These are phyloP conservation scores for Alectoris magna DNA, from an alignment of 2,797 vertebrate genomes.

Conservation along the genomic window DNA sequence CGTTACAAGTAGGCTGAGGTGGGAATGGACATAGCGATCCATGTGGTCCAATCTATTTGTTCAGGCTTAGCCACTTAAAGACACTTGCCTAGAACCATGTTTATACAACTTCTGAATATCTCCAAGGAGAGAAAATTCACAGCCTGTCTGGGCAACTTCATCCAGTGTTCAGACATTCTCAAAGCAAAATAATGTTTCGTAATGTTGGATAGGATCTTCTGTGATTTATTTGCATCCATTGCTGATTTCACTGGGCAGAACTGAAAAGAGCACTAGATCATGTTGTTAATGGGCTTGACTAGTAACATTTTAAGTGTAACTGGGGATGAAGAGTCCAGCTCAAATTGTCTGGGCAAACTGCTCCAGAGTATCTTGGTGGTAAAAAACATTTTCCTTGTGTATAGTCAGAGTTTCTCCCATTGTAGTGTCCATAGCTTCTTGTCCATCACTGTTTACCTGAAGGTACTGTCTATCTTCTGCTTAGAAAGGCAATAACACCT, in stretches of 20 bases:
- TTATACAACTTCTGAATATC: background rate
- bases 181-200: background rate
- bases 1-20: background rate
- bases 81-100: too few species aligned
- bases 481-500: background rate
- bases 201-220: background rate
- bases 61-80: background rate
- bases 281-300: too few species aligned
- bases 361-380: accelerated
- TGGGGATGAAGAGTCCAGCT: background rate
- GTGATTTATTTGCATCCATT: background rate
- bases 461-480: background rate
- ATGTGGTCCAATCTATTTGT: background rate
- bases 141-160: background rate
- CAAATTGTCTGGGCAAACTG: background rate
- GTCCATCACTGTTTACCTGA: background rate
- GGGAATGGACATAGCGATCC: background rate
- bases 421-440: background rate
- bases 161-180: background rate
- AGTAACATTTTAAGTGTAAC: background rate
- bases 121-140: background rate
- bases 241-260: background rate
- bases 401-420: background rate
- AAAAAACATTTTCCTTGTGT: background rate
- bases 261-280: background rate